These are phyloP conservation scores for Podarcis muralis DNA, from an alignment of 2,113 vertebrate genomes.

Conservation along the genomic window DNA sequence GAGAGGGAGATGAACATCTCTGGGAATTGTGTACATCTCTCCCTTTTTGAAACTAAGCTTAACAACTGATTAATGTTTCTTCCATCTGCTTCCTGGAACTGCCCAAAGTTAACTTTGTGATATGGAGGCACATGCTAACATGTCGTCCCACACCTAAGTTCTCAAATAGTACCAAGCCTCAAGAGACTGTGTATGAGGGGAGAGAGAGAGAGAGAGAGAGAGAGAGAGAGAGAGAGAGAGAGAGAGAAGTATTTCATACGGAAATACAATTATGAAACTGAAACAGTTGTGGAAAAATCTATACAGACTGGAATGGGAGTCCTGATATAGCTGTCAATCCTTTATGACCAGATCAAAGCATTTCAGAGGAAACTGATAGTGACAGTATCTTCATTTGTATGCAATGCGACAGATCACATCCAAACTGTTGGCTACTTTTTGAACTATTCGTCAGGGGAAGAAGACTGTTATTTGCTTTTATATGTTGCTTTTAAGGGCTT, in stretches of 20 bases:
- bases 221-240: not conserved
- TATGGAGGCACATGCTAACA: not conserved
- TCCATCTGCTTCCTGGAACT: not conserved
- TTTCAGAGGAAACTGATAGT: conserved; percentile 80
- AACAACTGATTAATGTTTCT: not conserved
- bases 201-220: not conserved
- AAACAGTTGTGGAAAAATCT: not conserved
- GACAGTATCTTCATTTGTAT: conserved; percentile 86
- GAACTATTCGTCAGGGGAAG: conserved; percentile 86
- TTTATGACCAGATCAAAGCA: conserved; percentile 79
- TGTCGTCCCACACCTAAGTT: not conserved
- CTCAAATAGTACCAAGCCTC: not conserved
- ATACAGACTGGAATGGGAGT: conserved; percentile 42
- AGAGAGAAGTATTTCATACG: too few species aligned
- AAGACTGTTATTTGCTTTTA: conserved; percentile 82
- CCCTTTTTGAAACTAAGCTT: not conserved
- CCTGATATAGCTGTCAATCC: conserved; percentile 54
- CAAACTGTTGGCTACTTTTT: conserved; percentile 81
- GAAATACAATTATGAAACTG: not conserved
- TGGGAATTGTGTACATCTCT: not conserved
- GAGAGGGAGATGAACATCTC: not conserved
- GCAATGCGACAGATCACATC: conserved; percentile 79
- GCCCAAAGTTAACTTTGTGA: not conserved
- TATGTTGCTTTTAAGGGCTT: conserved; percentile 80
- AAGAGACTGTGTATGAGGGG: not conserved